These are phyloP conservation scores for Phymorhynchus buccinoides DNA, from an alignment of 1,140 invertebrate species.

Conservation along the genomic window DNA sequence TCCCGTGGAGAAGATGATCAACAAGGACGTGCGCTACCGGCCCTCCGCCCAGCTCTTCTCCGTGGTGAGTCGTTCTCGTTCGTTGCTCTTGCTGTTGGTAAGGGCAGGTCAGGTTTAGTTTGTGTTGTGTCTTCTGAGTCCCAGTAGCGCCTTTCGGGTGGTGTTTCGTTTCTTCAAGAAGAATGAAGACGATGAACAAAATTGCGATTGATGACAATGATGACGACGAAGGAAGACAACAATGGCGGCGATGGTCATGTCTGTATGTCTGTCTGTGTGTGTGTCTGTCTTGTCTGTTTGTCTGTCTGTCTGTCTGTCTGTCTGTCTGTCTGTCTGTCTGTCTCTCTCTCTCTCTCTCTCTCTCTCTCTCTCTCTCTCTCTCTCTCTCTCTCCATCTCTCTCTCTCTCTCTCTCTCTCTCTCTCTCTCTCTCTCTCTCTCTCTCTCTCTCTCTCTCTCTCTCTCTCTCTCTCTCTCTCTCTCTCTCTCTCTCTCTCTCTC, in stretches of 20 bases:
- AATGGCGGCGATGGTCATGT: too few species aligned
- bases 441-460: neutral
- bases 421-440: neutral
- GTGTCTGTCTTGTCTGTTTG: neutral
- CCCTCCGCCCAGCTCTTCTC: conserved; percentile 90
- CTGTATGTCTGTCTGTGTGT: too few species aligned
- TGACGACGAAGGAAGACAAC: too few species aligned
- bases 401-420: conserved; percentile 30
- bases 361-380: conserved; percentile 28
- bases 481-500: conserved; percentile 1
- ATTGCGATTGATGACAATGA: too few species aligned
- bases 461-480: conserved; percentile 24
- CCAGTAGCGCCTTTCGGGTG: too few species aligned
- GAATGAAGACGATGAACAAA: too few species aligned
- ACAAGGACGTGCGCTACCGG: conserved; percentile 84
- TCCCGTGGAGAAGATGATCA: conserved; percentile 86
- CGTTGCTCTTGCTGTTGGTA: neutral
- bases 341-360: conserved; percentile 24
- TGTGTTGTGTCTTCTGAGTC: too few species aligned
- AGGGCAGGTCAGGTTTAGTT: too few species aligned
- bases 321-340: neutral
- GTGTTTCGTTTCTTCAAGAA: too few species aligned
- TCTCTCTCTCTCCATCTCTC: conserved; percentile 21
- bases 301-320: neutral
- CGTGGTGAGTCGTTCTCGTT: conserved; percentile 79